phyloP scores from a whole-genome alignment of 2,113 vertebrate species.

The Cyphomyrus discorhynchus region DNA sequence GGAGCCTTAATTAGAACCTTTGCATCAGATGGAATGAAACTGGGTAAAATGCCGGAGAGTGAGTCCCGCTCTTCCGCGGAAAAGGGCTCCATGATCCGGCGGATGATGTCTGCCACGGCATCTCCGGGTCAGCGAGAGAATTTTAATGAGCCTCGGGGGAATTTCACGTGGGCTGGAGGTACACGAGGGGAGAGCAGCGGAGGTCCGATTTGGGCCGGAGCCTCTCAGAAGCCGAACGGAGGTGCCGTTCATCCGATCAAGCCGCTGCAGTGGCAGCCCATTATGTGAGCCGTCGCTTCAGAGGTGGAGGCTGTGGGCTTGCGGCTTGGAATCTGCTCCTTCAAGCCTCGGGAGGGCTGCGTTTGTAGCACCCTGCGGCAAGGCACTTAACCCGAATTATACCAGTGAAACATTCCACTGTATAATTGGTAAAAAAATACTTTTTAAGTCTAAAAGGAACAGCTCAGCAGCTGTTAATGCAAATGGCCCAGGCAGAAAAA shows the following conservation, averaged over 20 bases:
- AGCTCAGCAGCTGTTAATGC: not conserved
- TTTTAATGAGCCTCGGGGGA: conserved; percentile 33
- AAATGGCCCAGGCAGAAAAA: not conserved
- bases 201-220: not conserved
- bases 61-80: not conserved
- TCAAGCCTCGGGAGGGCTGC: not conserved
- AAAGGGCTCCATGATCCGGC: conserved; percentile 9
- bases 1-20: conserved; percentile 56
- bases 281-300: not conserved
- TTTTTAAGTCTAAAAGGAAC: not conserved
- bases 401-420: not conserved
- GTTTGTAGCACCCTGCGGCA: not conserved
- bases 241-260: not conserved
- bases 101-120: conserved; percentile 13
- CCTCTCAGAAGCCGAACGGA: not conserved
- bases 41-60: conserved; percentile 43
- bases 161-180: conserved; percentile 7
- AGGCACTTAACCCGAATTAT: not conserved
- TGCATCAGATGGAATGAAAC: conserved; percentile 42
- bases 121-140: conserved; percentile 25
- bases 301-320: not conserved
- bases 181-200: conserved; percentile 9
- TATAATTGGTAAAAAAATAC: not conserved
- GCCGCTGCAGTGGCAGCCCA: not conserved
- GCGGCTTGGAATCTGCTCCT: not conserved